Evolutionary conservation across 2,888 invertebrate species (phyloP).

Genomic region (Myopa tessellatipennis): DNA sequence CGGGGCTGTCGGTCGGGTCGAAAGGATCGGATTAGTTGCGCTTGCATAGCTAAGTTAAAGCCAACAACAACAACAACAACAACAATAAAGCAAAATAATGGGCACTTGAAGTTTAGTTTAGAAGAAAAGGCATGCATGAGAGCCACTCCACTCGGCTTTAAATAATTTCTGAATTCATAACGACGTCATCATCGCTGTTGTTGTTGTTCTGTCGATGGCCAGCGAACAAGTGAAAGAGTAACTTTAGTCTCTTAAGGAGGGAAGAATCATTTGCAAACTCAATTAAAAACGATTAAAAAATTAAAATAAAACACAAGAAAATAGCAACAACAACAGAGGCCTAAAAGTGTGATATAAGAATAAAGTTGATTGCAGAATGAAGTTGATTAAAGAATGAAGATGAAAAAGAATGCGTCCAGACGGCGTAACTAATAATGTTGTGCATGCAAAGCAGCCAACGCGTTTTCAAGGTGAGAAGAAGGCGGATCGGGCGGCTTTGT

Average conservation of each 20-base stretch:
- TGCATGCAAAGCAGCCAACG: constrained; percentile 47
- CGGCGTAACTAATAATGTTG: constrained; percentile 56
- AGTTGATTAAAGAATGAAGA: too few species aligned
- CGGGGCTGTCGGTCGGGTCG: neutral
- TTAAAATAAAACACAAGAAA: neutral
- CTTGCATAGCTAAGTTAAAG: neutral
- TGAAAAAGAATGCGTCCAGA: constrained; percentile 57
- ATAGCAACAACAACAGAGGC: constrained; percentile 8
- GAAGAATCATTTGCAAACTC: constrained; percentile 20
- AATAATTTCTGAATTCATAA: constrained; percentile 6
- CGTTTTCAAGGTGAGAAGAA: too few species aligned
- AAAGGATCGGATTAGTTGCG: constrained; percentile 12
- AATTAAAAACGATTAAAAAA: constrained; percentile 40
- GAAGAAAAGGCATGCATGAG: neutral
- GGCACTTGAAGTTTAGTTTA: neutral
- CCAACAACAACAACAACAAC: neutral
- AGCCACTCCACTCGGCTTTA: constrained; percentile 3
- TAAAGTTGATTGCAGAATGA: neutral
- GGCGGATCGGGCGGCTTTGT: neutral
- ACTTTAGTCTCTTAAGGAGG: too few species aligned
- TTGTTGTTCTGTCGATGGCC: too few species aligned
- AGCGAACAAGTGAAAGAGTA: too few species aligned
- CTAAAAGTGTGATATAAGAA: constrained; percentile 2
- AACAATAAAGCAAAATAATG: neutral
- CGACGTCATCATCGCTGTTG: neutral